Conservation (phyloP, 2,797 vertebrate species). For the Pachyuromys duprasi region DNA sequence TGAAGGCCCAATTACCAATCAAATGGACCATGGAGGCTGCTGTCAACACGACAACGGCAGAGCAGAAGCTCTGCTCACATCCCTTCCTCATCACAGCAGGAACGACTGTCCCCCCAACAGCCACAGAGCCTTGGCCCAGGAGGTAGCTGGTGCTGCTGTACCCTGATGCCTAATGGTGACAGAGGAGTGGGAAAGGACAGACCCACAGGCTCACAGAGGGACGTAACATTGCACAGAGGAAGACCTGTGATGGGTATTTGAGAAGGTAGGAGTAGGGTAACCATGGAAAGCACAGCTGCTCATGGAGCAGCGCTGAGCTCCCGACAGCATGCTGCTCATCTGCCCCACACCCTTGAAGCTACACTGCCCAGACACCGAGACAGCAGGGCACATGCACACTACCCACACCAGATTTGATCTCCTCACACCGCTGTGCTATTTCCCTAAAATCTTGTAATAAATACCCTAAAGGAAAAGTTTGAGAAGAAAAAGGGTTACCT, state of each 20-base stretch:
- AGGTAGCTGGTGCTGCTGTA: background rate
- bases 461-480: background rate
- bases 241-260: background rate
- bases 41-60: background rate
- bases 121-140: background rate
- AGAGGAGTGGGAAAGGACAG: too few relatives aligned
- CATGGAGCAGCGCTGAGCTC: background rate
- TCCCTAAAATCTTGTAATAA: background rate
- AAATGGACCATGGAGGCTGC: background rate
- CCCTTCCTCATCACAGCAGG: background rate
- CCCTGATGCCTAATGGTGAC: rapidly evolving
- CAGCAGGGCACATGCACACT: background rate
- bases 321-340: background rate
- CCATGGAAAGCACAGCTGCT: background rate
- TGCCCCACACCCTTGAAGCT: background rate
- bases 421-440: background rate
- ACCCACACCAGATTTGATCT: background rate
- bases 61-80: background rate
- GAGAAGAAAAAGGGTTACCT: background rate
- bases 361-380: background rate
- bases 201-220: too few relatives aligned
- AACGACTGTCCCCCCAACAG: background rate
- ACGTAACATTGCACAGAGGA: rapidly evolving
- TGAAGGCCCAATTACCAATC: rapidly evolving
- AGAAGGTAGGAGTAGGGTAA: background rate